Percentiles rank a stretch among this genome's conserved stretches.
These are phyloP conservation scores for Myrmophylax atrothorax DNA, from an alignment of 2,113 vertebrate genomes.

Conservation along the genomic window DNA sequence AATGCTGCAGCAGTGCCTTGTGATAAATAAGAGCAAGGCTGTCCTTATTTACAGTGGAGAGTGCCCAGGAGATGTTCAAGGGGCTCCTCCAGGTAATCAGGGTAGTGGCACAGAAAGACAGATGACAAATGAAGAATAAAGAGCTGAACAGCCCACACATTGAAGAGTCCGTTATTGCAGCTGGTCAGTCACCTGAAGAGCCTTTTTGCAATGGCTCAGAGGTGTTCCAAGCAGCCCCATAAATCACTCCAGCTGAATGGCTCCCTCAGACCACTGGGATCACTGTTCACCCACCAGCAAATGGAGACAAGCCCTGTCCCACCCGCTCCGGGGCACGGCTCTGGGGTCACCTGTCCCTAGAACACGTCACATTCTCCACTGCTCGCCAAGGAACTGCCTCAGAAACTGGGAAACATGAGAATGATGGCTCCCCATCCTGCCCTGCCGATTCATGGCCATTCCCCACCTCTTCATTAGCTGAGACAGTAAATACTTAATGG, in stretches of 20 bases:
- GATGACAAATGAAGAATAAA: not conserved
- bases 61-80: not conserved
- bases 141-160: not conserved
- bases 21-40: not conserved
- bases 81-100: not conserved
- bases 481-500: not conserved
- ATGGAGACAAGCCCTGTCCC: not conserved
- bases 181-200: not conserved
- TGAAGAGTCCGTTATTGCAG: not conserved
- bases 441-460: not conserved
- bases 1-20: not conserved
- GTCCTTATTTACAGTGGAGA: not conserved
- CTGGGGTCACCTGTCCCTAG: not conserved
- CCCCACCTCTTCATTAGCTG: not conserved
- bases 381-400: not conserved
- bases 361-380: not conserved
- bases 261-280: fast-evolving
- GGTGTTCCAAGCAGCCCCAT: not conserved
- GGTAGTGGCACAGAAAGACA: not conserved
- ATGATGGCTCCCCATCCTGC: not conserved
- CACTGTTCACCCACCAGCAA: not conserved
- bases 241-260: not conserved
- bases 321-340: not conserved
- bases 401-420: not conserved
- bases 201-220: not conserved